A percentile compares a stretch with the other conserved stretches of the same genome.
Conservation (phyloP, 2,113 vertebrate genomes). For the Balaenoptera acutorostrata region DNA sequence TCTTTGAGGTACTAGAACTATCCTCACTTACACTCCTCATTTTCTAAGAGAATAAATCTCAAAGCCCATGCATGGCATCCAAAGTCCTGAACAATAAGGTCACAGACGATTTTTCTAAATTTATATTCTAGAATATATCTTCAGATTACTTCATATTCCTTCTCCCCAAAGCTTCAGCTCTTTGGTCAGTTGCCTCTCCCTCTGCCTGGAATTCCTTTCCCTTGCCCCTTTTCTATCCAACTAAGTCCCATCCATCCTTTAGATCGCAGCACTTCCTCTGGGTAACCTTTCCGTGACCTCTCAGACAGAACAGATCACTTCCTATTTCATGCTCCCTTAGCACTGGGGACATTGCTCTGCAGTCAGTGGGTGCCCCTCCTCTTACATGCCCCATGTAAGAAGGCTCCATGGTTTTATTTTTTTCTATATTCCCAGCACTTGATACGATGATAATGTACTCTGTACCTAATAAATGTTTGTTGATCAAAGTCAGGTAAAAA, state of each 20-base stretch:
- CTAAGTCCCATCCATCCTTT: slow-evolving; percentile 47
- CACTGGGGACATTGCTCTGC: neutral
- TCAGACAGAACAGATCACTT: neutral
- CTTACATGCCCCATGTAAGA: neutral
- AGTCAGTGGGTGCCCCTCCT: neutral
- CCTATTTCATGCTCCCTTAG: slow-evolving; percentile 4
- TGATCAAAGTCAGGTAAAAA: neutral
- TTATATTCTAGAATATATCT: neutral
- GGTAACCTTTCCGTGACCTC: slow-evolving; percentile 47
- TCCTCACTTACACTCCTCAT: neutral
- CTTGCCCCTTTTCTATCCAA: neutral
- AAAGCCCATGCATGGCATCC: neutral
- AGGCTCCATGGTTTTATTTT: neutral
- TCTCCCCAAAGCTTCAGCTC: neutral
- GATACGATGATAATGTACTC: neutral
- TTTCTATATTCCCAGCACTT: neutral
- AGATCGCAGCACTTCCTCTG: slow-evolving; percentile 53
- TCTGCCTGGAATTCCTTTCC: neutral
- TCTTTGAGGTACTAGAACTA: neutral
- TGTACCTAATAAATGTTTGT: neutral
- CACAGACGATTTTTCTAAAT: neutral
- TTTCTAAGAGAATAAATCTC: neutral
- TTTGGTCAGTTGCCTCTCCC: neutral
- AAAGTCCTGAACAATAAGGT: neutral
- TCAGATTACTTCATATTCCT: neutral